Base-by-base conservation (phyloP, 2,888 invertebrate genomes). In the Oligia latruncula region DNA sequence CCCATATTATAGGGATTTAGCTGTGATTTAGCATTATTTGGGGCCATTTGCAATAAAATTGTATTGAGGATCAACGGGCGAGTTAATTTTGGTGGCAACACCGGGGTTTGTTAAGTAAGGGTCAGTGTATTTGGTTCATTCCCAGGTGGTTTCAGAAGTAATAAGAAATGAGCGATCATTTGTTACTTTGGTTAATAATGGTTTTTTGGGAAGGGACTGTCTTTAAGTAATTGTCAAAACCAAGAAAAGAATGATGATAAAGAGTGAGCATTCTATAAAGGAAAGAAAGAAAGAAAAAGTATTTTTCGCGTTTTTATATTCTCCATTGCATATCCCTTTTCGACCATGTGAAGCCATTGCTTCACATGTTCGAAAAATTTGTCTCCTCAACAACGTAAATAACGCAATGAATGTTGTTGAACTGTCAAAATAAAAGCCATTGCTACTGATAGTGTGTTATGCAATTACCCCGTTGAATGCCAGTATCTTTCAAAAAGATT, bases 1-100 rank as follows among this genome's bases (percentile, higher is more conserved):
- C 92, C 92, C 90, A 91, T 90, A 94, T 93, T 93, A 92, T 81
- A 84, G 92, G 95, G 95, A 93, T 95, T 95, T 95, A 91, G 90
- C 80, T 87, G 93, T 95, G 95, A 95, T 95, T 95, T 95, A 95
- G 92, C 94, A 94, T 95, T 95, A 95, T 94, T 92, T 90, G 91
- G 87, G 82, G 90, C 94, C 93, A 92, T 95, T 95, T 93, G 95
- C 95, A 95, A 95, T 95, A 95, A 95, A 95, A 95, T 92, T 92
- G 93, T 93, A 94, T 93, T 93, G 94, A 91, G 95, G 94, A 94
- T 95, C 92, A 93, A 90, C 86, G 87, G 85, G 89, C 88, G 85
- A 92, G 94, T 94, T 95, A 95, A 95, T 96, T 95, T 93, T 87
- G 92, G 87, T 92, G 91, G 93, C 90, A 91, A 89, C 90, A 89